Conservation (phyloP, 2,888 invertebrate species). For the Helicoverpa assulta region DNA sequence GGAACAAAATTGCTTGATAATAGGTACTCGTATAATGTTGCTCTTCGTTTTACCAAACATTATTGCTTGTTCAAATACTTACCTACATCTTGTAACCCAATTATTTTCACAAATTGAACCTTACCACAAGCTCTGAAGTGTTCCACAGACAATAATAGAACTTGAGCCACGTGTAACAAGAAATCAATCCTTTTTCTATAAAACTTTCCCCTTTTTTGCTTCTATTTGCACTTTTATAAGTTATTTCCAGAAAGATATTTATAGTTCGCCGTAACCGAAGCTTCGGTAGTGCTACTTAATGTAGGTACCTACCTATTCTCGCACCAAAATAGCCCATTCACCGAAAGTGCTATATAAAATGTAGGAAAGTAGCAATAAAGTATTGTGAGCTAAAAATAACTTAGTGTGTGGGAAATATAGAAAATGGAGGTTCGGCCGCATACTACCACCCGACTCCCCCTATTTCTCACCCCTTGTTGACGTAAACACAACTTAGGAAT, state of each 20-base stretch:
- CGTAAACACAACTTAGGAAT: conserved; percentile 17
- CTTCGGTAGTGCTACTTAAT: conserved; percentile 10
- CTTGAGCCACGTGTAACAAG: conserved; percentile 4
- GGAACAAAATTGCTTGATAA: too few species aligned
- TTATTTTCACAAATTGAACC: conserved; percentile 11
- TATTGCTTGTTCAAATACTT: too few species aligned
- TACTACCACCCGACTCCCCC: background rate
- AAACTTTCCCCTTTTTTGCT: conserved; percentile 3
- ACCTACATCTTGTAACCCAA: background rate
- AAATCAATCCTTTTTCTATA: conserved; percentile 28
- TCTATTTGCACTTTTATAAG: conserved; percentile 5
- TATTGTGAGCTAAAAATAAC: conserved; percentile 34
- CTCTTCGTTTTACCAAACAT: too few species aligned
- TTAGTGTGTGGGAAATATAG: conserved; percentile 13
- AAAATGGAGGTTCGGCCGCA: background rate
- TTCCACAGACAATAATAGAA: conserved; percentile 13
- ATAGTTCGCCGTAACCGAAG: conserved; percentile 5
- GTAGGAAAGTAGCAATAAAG: conserved; percentile 7
- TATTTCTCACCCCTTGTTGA: conserved; percentile 1
- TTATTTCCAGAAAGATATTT: conserved; percentile 14
- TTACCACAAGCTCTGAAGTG: background rate
- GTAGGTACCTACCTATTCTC: background rate
- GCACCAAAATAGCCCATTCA: conserved; percentile 23
- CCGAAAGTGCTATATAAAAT: conserved; percentile 8
- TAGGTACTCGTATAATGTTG: too few species aligned